phyloP scores from a whole-genome alignment of 2,113 vertebrate genomes.

The Vulpes vulpes region DNA sequence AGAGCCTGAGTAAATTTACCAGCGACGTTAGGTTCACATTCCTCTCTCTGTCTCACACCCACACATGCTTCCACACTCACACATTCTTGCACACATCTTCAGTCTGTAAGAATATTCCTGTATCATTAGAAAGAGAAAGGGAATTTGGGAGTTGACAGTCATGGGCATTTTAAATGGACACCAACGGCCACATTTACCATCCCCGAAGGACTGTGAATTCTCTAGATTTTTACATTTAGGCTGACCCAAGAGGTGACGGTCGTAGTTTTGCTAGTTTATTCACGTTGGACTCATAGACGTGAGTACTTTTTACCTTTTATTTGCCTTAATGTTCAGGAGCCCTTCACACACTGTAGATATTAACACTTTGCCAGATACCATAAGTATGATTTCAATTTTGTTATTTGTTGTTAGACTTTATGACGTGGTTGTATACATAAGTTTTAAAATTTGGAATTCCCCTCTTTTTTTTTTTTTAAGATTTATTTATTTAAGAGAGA shows the following conservation, averaged over 20 bases:
- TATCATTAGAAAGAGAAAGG: neutral
- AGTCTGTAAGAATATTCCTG: neutral
- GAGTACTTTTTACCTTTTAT: neutral
- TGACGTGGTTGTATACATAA: neutral
- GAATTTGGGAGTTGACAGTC: neutral
- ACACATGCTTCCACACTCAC: neutral
- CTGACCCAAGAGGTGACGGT: neutral
- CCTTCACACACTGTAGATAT: neutral
- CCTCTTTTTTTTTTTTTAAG: neutral
- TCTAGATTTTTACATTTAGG: neutral
- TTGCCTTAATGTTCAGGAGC: neutral
- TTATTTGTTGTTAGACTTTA: neutral
- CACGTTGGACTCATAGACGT: neutral
- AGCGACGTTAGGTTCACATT: neutral
- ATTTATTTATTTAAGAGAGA: neutral
- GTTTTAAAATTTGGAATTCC: neutral
- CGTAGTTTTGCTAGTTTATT: slow-evolving; percentile 8
- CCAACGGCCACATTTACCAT: neutral
- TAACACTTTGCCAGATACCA: neutral
- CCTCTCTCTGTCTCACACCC: neutral
- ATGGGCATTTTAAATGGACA: neutral
- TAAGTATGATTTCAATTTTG: neutral
- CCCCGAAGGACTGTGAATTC: neutral
- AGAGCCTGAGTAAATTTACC: neutral
- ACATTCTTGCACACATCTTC: neutral